phyloP scores from a whole-genome alignment of 2,888 invertebrate species.

The Cistogaster globosa region DNA sequence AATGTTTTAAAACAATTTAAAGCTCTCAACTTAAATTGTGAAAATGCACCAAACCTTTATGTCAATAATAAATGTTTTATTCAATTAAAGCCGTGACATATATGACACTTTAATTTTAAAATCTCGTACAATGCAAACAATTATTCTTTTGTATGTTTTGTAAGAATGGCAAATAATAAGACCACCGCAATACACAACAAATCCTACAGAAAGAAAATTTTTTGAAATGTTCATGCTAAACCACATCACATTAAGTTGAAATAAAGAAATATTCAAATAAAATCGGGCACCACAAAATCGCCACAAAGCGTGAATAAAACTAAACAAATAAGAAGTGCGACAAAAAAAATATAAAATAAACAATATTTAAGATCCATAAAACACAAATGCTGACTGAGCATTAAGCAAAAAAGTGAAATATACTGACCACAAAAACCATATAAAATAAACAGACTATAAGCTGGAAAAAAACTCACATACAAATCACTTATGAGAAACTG shows the following conservation, averaged over 20 bases:
- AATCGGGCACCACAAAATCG: slow-evolving; percentile 63
- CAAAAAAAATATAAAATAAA: neutral
- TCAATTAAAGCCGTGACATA: slow-evolving; percentile 47
- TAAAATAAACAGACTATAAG: slow-evolving; percentile 25
- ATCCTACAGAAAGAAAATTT: neutral
- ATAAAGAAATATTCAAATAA: slow-evolving; percentile 60
- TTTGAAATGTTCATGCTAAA: slow-evolving; percentile 58
- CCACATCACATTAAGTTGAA: slow-evolving; percentile 59
- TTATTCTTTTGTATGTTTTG: slow-evolving; percentile 10
- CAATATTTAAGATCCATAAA: slow-evolving; percentile 51
- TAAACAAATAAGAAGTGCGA: slow-evolving; percentile 30
- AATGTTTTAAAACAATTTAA: too few relatives aligned
- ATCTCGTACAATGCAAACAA: slow-evolving; percentile 52
- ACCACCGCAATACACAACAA: slow-evolving; percentile 43
- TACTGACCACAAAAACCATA: slow-evolving; percentile 21
- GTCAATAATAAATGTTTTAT: slow-evolving; percentile 42
- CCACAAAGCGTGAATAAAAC: slow-evolving; percentile 50
- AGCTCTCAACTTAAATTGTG: too few relatives aligned
- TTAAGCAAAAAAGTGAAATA: slow-evolving; percentile 44
- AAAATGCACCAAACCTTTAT: slow-evolving; percentile 1
- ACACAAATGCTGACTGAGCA: slow-evolving; percentile 62
- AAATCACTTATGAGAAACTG: slow-evolving; percentile 48
- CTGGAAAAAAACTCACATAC: slow-evolving; percentile 40
- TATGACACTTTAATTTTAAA: slow-evolving; percentile 57
- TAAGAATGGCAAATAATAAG: slow-evolving; percentile 41